Evolutionary conservation across 2,888 invertebrate species (phyloP), one percentile per base, ranked within the genome.

Genomic region (Molanna angustata): DNA sequence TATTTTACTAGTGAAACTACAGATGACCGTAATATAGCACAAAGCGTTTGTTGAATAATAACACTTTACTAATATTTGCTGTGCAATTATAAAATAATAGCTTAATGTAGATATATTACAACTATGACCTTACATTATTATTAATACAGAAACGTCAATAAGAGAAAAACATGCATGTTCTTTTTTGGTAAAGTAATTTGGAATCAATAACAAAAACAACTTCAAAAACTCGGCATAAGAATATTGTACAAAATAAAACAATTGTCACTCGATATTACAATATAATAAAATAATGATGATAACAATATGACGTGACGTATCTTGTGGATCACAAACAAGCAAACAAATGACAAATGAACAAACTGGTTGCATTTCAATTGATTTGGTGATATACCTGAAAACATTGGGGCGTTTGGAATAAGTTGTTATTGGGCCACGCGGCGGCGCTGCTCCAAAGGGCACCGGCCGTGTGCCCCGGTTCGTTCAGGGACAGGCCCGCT

Each of bases 341-440:
- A 33, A 17, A 32, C 16, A 44, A 27, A 53, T 44, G 48, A 53
- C 47, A 49, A 44, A 14, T 31, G 33, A 49, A 27, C 49, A 43
- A 53, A 41, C 43, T 32, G 20, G 47, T 32, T 39, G 32, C 43
- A 49, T 50, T 54, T 70, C 71, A 76, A 72, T 77, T 77, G 69
- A 74, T 77, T 68, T 76, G 77, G 70, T 77, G 76, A 70, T 74
- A 77, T 78, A 78, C 77, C 77, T 77, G 77, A 66, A 72, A 77
- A 69, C 76, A 77, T 62, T 76, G 72, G 62, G 74, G 76, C 54
- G 76, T 74, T 65, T 68, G 74, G 66, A 76, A 77, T 9, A 76
- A 68, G 55, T 67, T 64, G 52, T 73, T 64, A 40, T 59, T 56
- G 6, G 58, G 58, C 61, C 56, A 60, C 61, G 69, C 71, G 71